phyloP scores from a whole-genome alignment of 2,888 invertebrate genomes.

The Villa cingulata region DNA sequence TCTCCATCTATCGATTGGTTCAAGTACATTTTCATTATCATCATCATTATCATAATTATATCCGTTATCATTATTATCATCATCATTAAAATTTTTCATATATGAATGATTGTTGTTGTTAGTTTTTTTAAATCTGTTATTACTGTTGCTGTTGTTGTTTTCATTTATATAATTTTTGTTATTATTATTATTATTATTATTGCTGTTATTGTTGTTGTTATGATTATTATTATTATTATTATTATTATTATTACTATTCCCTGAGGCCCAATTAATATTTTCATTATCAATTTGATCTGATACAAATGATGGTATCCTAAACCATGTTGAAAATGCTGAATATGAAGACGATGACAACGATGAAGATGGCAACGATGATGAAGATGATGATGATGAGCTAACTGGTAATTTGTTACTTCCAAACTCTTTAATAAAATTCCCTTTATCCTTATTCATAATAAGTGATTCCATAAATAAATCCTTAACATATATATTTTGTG shows the following conservation, averaged over 20 bases:
- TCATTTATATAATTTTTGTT: not conserved
- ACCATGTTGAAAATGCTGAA: too few relatives aligned
- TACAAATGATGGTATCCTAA: not conserved
- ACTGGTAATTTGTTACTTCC: conserved; percentile 25
- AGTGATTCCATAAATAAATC: conserved; percentile 23
- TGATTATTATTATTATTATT: not conserved
- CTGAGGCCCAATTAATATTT: not conserved
- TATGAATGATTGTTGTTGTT: not conserved
- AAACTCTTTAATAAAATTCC: conserved; percentile 21
- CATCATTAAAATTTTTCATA: not conserved
- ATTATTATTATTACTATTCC: not conserved
- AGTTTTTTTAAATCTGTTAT: not conserved
- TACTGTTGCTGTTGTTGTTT: not conserved
- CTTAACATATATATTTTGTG: conserved; percentile 8
- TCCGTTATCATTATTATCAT: not conserved
- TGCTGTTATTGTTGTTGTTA: not conserved
- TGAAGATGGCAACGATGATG: conserved; percentile 23
- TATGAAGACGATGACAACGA: conserved; percentile 16
- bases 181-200: not conserved
- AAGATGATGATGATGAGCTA: conserved; percentile 18
- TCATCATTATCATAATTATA: conserved; percentile 4
- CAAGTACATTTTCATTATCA: conserved; percentile 8
- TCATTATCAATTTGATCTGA: conserved; percentile 1
- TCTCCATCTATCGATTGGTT: conserved; percentile 7
- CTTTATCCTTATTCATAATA: conserved; percentile 20